Evolutionary conservation across 2,797 vertebrate genomes (phyloP).

Genomic region (Yasuhikotakia modesta): DNA sequence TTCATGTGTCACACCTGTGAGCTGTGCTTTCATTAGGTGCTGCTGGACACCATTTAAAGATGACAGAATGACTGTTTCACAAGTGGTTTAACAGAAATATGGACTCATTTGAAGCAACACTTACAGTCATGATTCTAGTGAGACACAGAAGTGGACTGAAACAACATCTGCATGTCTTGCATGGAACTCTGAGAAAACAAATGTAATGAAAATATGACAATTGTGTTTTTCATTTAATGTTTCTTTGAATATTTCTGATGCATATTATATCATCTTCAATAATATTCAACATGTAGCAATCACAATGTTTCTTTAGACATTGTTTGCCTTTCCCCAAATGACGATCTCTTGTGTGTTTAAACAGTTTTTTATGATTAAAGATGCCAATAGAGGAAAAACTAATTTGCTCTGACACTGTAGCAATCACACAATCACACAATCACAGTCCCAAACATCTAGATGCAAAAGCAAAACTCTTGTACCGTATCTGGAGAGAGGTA

Average conservation of each 20-base stretch:
- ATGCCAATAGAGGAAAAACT: no score
- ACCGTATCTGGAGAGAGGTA: conserved; percentile 88
- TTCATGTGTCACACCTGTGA: conserved; percentile 74
- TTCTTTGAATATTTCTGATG: conserved; percentile 87
- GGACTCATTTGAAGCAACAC: conserved; percentile 56
- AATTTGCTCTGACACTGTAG: conserved; percentile 73
- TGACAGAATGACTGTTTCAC: conserved; percentile 54
- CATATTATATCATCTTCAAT: conserved; percentile 74
- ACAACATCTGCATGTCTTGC: conserved; percentile 93
- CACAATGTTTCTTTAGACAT: conserved; percentile 78
- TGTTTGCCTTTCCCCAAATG: conserved; percentile 84
- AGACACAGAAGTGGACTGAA: conserved; percentile 74
- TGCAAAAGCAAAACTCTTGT: conserved; percentile 70
- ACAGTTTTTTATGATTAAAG: no score
- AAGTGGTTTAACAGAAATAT: conserved; percentile 10
- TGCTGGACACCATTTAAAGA: conserved; percentile 52
- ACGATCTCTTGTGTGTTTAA: conserved; percentile 68
- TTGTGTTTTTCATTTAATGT: conserved; percentile 86
- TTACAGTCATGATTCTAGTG: conserved; percentile 69
- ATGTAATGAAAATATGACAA: conserved; percentile 80
- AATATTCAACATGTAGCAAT: conserved; percentile 79
- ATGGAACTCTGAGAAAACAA: conserved; percentile 85
- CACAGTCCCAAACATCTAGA: no score
- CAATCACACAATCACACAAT: conserved; percentile 65
- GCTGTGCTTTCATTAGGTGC: conserved; percentile 60